Conservation (phyloP, 2,113 vertebrate genomes). For the Sturnus vulgaris region DNA sequence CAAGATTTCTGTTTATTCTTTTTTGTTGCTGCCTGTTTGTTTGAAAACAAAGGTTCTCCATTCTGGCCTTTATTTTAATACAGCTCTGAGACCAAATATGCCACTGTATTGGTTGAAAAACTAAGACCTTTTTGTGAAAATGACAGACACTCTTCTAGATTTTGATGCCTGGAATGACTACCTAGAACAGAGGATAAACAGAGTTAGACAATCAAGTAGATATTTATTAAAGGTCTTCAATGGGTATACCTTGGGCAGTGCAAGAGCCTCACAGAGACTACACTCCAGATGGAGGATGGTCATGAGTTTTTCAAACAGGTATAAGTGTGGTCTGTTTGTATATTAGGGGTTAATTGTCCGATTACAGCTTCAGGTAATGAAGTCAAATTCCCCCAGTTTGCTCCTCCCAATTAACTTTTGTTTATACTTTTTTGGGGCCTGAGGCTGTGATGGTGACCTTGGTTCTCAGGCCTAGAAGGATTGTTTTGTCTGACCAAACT, state of each 20-base stretch:
- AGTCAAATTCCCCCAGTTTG: background rate
- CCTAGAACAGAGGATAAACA: background rate
- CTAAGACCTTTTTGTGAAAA: background rate
- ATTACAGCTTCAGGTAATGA: background rate
- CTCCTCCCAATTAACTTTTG: background rate
- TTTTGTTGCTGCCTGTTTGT: background rate
- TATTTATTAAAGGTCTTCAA: background rate
- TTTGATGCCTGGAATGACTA: background rate
- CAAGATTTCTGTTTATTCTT: background rate
- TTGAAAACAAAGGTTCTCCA: background rate
- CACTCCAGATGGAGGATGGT: fast-evolving
- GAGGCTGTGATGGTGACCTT: background rate
- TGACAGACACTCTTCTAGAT: background rate
- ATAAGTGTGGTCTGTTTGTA: background rate
- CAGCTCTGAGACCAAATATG: background rate
- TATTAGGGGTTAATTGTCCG: background rate
- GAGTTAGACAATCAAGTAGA: background rate
- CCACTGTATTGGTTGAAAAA: background rate
- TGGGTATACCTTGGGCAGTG: background rate
- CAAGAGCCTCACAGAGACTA: background rate
- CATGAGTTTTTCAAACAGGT: background rate
- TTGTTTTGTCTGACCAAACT: background rate
- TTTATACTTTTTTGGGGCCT: background rate
- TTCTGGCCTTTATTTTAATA: background rate
- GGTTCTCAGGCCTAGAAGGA: background rate